Base-by-base conservation (phyloP, 2,888 invertebrate genomes). In the Exephanes ischioxanthus region DNA sequence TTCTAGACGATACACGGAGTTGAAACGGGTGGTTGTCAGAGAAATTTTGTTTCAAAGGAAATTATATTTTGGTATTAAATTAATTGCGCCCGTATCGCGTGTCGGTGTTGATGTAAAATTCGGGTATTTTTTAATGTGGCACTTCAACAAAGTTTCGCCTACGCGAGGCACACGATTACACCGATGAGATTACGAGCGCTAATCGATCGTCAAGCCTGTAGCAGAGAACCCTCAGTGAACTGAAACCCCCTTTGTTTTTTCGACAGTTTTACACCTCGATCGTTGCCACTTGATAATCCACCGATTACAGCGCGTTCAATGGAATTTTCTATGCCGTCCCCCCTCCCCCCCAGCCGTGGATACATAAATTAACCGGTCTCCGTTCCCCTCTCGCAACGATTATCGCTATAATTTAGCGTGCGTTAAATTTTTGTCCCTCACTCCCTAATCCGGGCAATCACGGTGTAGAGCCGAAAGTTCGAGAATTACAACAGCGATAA, bases 301-400 rank as follows among this genome's bases (percentile, higher is more conserved):
- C 41, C 19, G 73, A 83, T 75, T 75, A 70, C 51, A 70, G 19
- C 58, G n/a, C 67, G 51, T 51, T 70, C 68, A 73, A 67, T 48
- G 7, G 53, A 68, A 66, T 75, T 84, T 80, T 63, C 41, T 51
- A 45, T 16, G 45, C 16, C 41, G 30, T 41, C 11, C 41, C 41
- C 41, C 41, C 51, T 16, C 48, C 37, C 19, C 37, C 19, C 37
- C 3, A 66, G 11, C 41, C 30, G 3, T 37, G 26, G 66, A 76
- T 58, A 76, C 84, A 76, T 84, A 84, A 84, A 84, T 84, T 77
- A 80, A 26, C 30, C 45, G 53, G 30, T 33, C 22, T 33, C 37
- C 14, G 70, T 16, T 51, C n/a, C 41, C 73, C 45, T 76, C 3
- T 41, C 45, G 41, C 30, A 16, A 26, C 63, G 63, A 80, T 76